Conservation (phyloP, 2,797 vertebrate genomes). For the Leuciscus waleckii region DNA sequence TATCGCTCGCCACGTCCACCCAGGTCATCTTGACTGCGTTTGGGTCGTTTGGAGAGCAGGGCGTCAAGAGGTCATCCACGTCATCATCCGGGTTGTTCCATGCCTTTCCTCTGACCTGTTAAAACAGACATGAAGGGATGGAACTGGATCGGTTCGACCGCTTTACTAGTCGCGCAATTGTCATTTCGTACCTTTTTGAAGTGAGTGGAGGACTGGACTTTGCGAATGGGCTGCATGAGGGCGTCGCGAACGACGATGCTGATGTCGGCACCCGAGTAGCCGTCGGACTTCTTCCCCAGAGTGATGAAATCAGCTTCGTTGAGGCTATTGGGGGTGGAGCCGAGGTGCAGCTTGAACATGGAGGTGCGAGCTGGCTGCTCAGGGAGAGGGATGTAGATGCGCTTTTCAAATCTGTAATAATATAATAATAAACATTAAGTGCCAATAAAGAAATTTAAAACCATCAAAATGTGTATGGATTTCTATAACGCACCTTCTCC, state of each 20-base stretch:
- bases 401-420: constrained; percentile 90
- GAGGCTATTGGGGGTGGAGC: constrained; percentile 91
- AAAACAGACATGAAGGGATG: neutral
- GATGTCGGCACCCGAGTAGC: constrained; percentile 95
- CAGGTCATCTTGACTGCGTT: constrained; percentile 87
- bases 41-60: constrained; percentile 89
- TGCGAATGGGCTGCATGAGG: constrained; percentile 95
- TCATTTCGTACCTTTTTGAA: constrained; percentile 88
- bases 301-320: constrained; percentile 86
- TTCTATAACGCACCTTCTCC: constrained; percentile 84
- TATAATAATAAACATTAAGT: neutral
- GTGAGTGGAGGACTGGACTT: constrained; percentile 95
- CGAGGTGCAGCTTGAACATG: constrained; percentile 93
- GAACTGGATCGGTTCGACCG: neutral
- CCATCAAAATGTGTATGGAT: neutral
- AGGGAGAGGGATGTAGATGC: constrained; percentile 95
- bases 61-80: constrained; percentile 88
- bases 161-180: neutral
- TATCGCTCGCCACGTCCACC: constrained; percentile 91
- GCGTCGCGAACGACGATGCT: constrained; percentile 94
- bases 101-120: constrained; percentile 83
- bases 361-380: constrained; percentile 89
- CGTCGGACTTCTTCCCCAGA: constrained; percentile 87
- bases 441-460: neutral
- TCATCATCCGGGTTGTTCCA: constrained; percentile 75